These are phyloP conservation scores for Perizoma affinitatum DNA, from an alignment of 2,888 invertebrate genomes.

Conservation along the genomic window DNA sequence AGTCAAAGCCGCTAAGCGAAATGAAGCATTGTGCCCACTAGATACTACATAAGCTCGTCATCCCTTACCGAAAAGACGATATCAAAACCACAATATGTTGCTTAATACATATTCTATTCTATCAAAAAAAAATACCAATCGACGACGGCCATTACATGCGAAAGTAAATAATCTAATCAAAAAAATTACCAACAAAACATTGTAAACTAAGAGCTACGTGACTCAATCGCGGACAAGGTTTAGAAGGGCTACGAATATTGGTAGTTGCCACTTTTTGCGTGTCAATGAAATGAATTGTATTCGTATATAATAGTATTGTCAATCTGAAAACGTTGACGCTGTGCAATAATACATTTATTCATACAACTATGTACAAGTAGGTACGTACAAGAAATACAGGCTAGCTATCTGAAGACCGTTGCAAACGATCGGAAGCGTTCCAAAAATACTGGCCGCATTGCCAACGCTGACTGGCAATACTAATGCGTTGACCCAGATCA, in stretches of 20 bases:
- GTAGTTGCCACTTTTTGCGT: conserved; percentile 55
- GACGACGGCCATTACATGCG: conserved; percentile 6
- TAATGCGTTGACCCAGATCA: background rate
- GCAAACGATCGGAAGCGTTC: too few relatives aligned
- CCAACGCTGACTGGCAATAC: too few relatives aligned
- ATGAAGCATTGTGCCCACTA: too few relatives aligned
- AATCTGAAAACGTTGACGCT: background rate
- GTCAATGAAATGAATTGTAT: conserved; percentile 33
- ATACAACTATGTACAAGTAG: too few relatives aligned
- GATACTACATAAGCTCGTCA: background rate
- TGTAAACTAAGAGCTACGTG: conserved; percentile 49
- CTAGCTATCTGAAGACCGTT: too few relatives aligned
- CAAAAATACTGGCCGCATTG: too few relatives aligned
- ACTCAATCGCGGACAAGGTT: conserved; percentile 57
- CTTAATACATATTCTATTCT: too few relatives aligned
- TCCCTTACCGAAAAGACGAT: conserved; percentile 20
- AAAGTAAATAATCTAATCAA: conserved; percentile 6
- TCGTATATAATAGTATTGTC: conserved; percentile 22
- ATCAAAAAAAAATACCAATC: too few relatives aligned
- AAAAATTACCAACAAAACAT: conserved; percentile 42
- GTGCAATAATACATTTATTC: background rate
- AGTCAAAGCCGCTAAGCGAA: too few relatives aligned
- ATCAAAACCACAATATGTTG: background rate
- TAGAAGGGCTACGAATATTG: conserved; percentile 55
- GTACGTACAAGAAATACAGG: too few relatives aligned